Conservation (phyloP, 2,797 vertebrate genomes). For the Mallotus villosus region DNA sequence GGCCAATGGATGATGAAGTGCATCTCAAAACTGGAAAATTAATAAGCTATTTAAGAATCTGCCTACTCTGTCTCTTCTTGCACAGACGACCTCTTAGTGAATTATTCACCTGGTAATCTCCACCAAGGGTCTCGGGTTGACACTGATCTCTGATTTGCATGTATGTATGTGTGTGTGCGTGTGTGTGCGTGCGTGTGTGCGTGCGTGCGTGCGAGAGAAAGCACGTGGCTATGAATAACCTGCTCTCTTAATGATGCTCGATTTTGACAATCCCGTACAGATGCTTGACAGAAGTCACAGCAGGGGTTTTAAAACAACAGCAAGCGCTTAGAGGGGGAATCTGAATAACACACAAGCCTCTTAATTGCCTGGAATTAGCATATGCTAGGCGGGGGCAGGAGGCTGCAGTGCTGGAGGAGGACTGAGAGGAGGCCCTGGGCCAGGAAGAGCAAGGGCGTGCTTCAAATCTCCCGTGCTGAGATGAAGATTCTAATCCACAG, state of each 20-base stretch:
- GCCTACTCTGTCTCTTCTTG: conserved; percentile 39
- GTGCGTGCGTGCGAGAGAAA: conserved; percentile 11
- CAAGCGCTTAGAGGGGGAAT: conserved; percentile 20
- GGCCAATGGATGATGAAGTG: conserved; percentile 53
- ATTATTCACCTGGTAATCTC: conserved; percentile 44
- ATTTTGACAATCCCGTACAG: conserved; percentile 46
- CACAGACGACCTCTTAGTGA: conserved; percentile 34
- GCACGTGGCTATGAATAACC: conserved; percentile 49
- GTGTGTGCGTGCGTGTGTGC: conserved; percentile 4
- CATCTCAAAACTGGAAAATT: conserved; percentile 49
- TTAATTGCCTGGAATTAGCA: conserved; percentile 62
- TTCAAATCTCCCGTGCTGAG: conserved; percentile 11
- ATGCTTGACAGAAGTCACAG: conserved; percentile 57
- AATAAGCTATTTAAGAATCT: conserved; percentile 57
- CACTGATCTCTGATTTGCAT: background rate
- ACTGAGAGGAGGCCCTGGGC: conserved; percentile 2
- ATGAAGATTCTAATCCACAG: conserved; percentile 25
- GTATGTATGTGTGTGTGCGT: background rate
- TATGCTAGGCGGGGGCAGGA: conserved; percentile 44
- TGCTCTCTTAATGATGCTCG: conserved; percentile 47
- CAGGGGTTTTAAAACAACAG: conserved; percentile 48
- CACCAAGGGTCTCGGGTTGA: background rate
- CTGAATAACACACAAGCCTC: conserved; percentile 48
- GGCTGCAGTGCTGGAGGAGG: background rate
- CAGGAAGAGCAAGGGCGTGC: background rate